Evolutionary conservation across 92 coral and sea anemone genomes (phyloP), one percentile per base, ranked within the genome.

Genomic region (Porites evermanni): DNA sequence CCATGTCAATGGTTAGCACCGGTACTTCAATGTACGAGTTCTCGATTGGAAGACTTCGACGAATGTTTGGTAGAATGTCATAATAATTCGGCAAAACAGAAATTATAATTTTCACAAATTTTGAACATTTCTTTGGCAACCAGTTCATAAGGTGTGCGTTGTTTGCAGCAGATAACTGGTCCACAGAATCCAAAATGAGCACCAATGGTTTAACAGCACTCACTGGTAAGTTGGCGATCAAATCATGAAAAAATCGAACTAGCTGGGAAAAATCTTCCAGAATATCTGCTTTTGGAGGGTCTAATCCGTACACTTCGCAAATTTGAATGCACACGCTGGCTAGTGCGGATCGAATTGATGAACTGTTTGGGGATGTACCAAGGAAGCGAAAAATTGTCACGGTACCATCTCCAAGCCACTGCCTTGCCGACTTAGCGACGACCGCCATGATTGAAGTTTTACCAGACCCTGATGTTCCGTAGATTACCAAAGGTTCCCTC

Each of bases 131-230:
- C 69, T 94, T 94, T 6, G 93, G 98, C 24, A 94, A 75, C 98
- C 98, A 94, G 85, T 94, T 94, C 98, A 94, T 94, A 18, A 92
- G 78, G 75, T 94, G 95, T 7, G 98, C 98, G 79, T 94, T 94
- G 85, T 86, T 92, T 6, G 93, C 74, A 18, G 98, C 75, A 14
- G 94, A 89, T 13, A 94, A 84, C 65, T 94, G 98, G 59, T 94
- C 98, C 20, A 94, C 88, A 10, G 98, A 94, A 67, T 94, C 98
- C n/a, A 94, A 84, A 51, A 94, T 81, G 13, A 94, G 84, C 50
- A 89, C 89, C 23, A 94, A 67, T 7, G 98, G 95, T 12, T 72
- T 83, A 9, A 74, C 87, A 64, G 82, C 64, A 47, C 91, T 73
- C 8, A 90, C 91, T 19, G 83, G 84, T 6, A 91, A 64, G 9